Conservation (phyloP, 2,113 vertebrate genomes). For the Pelmatolapia mariae region DNA sequence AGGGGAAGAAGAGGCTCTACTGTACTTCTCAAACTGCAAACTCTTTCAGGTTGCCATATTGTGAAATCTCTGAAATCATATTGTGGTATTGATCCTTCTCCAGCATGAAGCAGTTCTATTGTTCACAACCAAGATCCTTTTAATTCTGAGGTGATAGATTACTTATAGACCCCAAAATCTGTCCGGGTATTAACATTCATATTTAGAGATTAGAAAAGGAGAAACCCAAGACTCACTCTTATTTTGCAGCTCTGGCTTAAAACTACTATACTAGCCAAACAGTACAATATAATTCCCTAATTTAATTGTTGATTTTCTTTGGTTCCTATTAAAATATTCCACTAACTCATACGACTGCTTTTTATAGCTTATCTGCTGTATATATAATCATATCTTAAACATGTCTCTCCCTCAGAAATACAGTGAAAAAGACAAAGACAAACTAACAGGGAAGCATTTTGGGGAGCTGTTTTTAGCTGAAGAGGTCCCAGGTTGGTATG, state of each 20-base stretch:
- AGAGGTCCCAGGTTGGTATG: conserved; percentile 41
- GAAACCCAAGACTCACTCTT: not conserved
- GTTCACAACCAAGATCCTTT: not conserved
- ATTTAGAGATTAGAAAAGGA: not conserved
- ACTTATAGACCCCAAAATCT: not conserved
- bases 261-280: not conserved
- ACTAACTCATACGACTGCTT: not conserved
- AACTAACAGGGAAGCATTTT: conserved; percentile 13
- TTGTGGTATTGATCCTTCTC: not conserved
- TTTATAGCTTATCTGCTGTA: not conserved
- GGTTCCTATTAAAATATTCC: not conserved
- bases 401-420: not conserved
- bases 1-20: not conserved
- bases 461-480: conserved; percentile 47
- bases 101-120: not conserved
- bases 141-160: not conserved
- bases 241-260: not conserved
- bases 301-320: not conserved
- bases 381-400: conserved; percentile 1
- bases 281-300: not conserved
- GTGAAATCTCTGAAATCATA: not conserved
- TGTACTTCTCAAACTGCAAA: not conserved
- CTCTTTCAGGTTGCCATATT: not conserved
- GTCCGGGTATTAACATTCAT: not conserved
- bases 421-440: not conserved